Evolutionary conservation across 30 jellyfish, hydroid and myxozoan species (phyloP).

Genomic region (Pelagia noctiluca): DNA sequence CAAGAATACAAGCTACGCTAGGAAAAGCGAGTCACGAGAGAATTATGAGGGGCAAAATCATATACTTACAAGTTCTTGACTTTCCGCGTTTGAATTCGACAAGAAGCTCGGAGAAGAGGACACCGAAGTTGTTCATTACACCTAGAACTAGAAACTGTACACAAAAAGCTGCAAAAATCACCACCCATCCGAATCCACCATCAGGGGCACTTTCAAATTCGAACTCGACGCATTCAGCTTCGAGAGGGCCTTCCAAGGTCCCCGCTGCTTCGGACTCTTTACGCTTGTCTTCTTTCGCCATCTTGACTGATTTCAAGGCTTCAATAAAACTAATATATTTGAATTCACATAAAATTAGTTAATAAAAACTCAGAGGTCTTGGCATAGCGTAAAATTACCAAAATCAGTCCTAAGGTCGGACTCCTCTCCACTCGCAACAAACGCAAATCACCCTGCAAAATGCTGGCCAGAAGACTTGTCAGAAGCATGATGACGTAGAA

Average conservation of each 20-base stretch:
- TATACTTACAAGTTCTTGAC: constrained; percentile 78
- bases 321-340: background rate
- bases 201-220: constrained; percentile 78
- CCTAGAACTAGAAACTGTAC: constrained; percentile 97
- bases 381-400: no score
- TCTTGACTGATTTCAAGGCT: background rate
- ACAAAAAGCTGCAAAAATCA: constrained; percentile 91
- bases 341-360: background rate
- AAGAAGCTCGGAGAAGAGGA: constrained; percentile 83
- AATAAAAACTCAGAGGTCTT: no score
- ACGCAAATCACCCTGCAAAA: no score
- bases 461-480: no score
- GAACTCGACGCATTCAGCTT: constrained; percentile 78
- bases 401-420: no score
- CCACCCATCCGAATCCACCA: constrained; percentile 99
- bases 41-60: background rate
- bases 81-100: constrained; percentile 86
- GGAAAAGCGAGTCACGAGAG: background rate
- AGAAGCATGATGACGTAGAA: constrained; percentile 65
- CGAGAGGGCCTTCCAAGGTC: constrained; percentile 68
- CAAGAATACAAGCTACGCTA: no score
- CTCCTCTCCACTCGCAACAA: no score
- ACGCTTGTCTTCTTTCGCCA: constrained; percentile 38
- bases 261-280: constrained; percentile 71
- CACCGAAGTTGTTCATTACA: constrained; percentile 96